phyloP scores from a whole-genome alignment of 23 tunicate genomes.

The Ciona savignyi region DNA sequence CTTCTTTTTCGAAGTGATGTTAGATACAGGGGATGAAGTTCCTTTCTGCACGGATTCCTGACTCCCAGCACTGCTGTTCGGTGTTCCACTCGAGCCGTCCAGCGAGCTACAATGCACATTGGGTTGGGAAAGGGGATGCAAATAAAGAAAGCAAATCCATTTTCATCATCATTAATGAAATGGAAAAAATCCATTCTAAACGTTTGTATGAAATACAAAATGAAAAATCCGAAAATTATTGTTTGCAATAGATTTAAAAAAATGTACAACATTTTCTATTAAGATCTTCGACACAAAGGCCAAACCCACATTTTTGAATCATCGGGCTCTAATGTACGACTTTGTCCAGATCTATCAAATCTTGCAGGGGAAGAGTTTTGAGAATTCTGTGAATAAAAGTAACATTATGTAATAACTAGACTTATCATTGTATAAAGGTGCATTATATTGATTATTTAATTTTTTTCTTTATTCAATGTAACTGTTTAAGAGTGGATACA shows the following conservation, averaged over 20 bases:
- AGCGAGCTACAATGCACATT: conserved; percentile 29
- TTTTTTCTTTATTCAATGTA: background rate
- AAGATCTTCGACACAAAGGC: background rate
- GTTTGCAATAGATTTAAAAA: too few species aligned
- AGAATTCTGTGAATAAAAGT: background rate
- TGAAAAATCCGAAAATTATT: too few species aligned
- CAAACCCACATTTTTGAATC: conserved; percentile 8
- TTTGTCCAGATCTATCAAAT: background rate
- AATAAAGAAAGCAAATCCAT: too few species aligned
- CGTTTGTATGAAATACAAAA: too few species aligned
- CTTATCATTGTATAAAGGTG: too few species aligned
- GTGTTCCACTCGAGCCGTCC: conserved; percentile 74
- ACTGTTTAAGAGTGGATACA: background rate
- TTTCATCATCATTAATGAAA: too few species aligned
- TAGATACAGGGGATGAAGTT: conserved; percentile 2
- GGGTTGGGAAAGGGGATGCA: too few species aligned
- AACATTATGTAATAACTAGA: too few species aligned
- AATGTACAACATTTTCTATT: background rate
- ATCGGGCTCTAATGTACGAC: conserved; percentile 9
- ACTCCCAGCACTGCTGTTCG: conserved; percentile 77
- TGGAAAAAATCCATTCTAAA: too few species aligned
- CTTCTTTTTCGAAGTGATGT: conserved; percentile 29
- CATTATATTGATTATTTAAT: too few species aligned
- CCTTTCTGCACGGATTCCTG: conserved; percentile 65
- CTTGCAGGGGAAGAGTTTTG: background rate